Percentiles rank a stretch among this genome's conserved stretches.
phyloP scores from a whole-genome alignment of 2,113 vertebrate genomes.

The Neofelis nebulosa region DNA sequence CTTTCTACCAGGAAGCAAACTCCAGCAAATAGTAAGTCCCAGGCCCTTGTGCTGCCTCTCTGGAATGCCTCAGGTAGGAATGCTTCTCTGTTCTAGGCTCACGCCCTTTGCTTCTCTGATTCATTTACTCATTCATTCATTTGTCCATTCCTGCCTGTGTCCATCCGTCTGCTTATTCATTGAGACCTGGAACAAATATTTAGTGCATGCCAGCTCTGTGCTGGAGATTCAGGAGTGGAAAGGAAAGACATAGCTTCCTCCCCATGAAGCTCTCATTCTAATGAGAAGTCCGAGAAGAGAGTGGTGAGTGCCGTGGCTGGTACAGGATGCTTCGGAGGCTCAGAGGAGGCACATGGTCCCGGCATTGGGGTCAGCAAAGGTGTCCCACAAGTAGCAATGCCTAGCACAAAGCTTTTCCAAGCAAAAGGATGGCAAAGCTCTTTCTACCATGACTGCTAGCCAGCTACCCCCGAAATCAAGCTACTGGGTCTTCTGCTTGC shows the following conservation, averaged over 20 bases:
- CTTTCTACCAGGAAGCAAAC: not conserved
- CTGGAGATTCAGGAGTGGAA: not conserved
- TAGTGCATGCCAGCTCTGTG: not conserved
- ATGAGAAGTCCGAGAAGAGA: not conserved
- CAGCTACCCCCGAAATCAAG: not conserved
- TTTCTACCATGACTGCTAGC: not conserved
- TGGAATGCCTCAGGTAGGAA: not conserved
- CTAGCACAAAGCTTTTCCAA: not conserved
- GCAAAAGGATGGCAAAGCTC: not conserved
- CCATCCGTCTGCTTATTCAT: not conserved
- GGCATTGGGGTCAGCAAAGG: not conserved
- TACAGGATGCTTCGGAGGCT: fast-evolving
- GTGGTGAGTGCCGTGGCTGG: fast-evolving
- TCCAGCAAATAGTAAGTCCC: not conserved
- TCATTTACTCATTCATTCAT: not conserved
- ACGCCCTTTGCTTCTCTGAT: not conserved
- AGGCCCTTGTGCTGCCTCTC: not conserved
- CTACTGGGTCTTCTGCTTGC: not conserved
- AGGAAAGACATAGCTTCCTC: not conserved
- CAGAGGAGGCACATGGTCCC: not conserved
- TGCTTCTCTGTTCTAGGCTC: not conserved
- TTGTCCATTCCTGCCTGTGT: not conserved
- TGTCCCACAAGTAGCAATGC: not conserved
- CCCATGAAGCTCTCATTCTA: not conserved
- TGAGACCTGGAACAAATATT: not conserved